A percentile compares a stretch with the other conserved stretches of the same genome.
Evolutionary conservation across 30 jellyfish, hydroid and myxozoan species (phyloP).

Genomic region (Hydractinia symbiolongicarpus): DNA sequence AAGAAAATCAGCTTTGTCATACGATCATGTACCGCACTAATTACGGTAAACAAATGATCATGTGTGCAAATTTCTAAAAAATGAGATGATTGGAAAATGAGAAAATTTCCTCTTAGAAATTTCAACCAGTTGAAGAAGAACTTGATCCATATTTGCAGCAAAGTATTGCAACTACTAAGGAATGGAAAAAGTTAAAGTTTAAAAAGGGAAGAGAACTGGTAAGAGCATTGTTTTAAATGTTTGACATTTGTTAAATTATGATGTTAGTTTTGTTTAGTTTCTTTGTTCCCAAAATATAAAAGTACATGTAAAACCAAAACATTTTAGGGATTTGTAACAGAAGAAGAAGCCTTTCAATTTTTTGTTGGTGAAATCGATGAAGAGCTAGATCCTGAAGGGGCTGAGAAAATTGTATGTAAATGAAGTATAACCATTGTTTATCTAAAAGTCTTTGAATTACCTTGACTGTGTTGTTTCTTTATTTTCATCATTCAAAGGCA

Average conservation of each 20-base stretch:
- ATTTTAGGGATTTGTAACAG: slow-evolving; percentile 80
- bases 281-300: not conserved
- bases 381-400: slow-evolving; percentile 41
- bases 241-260: not conserved
- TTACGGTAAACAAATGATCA: no score
- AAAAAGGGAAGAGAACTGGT: slow-evolving; percentile 45
- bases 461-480: no score
- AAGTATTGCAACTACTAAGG: slow-evolving; percentile 74
- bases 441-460: no score
- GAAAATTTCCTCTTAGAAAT: slow-evolving; percentile 8
- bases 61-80: no score
- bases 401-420: slow-evolving; percentile 22
- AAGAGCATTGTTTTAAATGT: not conserved
- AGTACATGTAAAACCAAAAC: not conserved
- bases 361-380: slow-evolving; percentile 69
- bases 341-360: slow-evolving; percentile 86
- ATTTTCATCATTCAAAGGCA: no score
- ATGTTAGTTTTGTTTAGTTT: not conserved
- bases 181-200: slow-evolving; percentile 64
- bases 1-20: no score
- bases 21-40: no score
- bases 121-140: slow-evolving; percentile 52
- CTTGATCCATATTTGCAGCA: slow-evolving; percentile 66
- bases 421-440: not conserved
- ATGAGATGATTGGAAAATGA: no score